A percentile compares a stretch with the other conserved stretches of the same genome.
These are phyloP conservation scores for Leptodactylus fuscus DNA, from an alignment of 2,113 vertebrate genomes.

Conservation along the genomic window DNA sequence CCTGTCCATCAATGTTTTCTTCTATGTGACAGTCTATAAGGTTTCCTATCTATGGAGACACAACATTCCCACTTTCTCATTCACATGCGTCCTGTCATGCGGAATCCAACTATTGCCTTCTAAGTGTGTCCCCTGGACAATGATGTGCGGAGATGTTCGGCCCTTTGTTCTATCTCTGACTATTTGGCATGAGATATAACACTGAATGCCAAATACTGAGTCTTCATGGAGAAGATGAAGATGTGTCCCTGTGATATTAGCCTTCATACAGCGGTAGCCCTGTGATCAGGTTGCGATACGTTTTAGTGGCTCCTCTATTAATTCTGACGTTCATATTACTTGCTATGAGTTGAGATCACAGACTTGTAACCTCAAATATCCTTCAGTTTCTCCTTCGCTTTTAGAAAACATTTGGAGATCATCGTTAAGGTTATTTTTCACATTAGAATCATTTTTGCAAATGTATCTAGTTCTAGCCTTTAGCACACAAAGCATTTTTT, in stretches of 20 bases:
- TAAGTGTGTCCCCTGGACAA: background rate
- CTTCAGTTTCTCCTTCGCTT: background rate
- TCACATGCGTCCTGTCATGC: background rate
- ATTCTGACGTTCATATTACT: conserved; percentile 3
- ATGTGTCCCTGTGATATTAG: background rate
- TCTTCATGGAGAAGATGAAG: background rate
- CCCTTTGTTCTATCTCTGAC: background rate
- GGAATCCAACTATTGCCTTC: background rate
- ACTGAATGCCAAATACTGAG: background rate
- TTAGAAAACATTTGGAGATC: background rate
- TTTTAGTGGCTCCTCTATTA: conserved; percentile 15
- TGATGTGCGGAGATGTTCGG: background rate
- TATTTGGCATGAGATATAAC: background rate
- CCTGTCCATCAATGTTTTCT: conserved; percentile 18
- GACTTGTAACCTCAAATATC: background rate
- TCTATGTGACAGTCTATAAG: background rate
- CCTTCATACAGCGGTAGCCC: background rate
- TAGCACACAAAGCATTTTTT: background rate
- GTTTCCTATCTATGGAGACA: background rate
- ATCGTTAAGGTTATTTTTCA: background rate
- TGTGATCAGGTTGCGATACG: conserved; percentile 26
- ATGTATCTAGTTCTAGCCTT: background rate
- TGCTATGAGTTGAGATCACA: background rate
- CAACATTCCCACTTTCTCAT: background rate
- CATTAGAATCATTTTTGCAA: background rate